Evolutionary conservation across 2,888 invertebrate genomes (phyloP), one percentile per base, ranked within the genome.

Genomic region (Lasioglossum leucozonium): DNA sequence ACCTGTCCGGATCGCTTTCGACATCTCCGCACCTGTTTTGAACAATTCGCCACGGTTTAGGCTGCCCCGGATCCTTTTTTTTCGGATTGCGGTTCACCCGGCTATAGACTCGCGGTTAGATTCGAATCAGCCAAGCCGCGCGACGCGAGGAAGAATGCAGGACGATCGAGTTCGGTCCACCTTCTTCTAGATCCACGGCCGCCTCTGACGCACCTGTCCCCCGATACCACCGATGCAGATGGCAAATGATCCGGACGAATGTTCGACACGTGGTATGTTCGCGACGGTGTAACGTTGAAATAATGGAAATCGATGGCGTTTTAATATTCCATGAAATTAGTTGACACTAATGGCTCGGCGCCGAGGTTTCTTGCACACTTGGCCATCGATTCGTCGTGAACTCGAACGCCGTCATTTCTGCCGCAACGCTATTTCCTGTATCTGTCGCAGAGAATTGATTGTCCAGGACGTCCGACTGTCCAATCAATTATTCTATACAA

Each of bases 331-430:
- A 4, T 1, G 55, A n/a, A 55, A 55, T 55, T 55, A n/a, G 55
- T 55, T 55, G 55, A 55, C 55, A 55, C n/a, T 55, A 55, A 55
- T 55, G n/a, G 11, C 10, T 55, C 55, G 8, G n/a, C 55, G n/a
- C 11, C n/a, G 11, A 11, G n/a, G 62, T 16, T 62, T 62, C 58
- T 69, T 72, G 42, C 42, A 34, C 51, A 40, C 42, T 71, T 37
- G 86, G 78, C 16, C 77, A 83, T 84, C 81, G 81, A 81, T 86
- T 75, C 69, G 18, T 44, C 67, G 72, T 42, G 55, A 44, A 77
- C 55, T 77, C 40, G 11, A 78, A 74, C 62, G 30, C 55, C 67
- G 75, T 77, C 58, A 55, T 72, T 72, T 74, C 65, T 77, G 74
- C 44, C 72, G 55, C 81, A 44, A 71, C 55, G 58, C 75, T 51